phyloP scores from a whole-genome alignment of 1,140 invertebrate genomes.

The Formica exsecta region DNA sequence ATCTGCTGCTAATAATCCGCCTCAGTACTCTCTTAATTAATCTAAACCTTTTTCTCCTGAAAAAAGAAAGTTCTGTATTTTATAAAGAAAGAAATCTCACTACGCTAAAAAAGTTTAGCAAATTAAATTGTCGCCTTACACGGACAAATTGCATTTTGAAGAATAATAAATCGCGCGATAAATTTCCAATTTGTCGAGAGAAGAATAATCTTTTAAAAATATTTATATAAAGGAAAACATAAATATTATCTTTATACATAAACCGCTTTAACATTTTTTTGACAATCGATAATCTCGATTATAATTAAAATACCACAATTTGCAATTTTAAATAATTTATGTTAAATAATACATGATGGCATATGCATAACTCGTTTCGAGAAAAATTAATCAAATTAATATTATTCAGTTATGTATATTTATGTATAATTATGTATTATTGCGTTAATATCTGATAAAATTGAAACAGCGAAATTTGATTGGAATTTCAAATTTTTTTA shows the following conservation, averaged over 20 bases:
- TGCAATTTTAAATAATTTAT: neutral
- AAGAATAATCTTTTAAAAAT: neutral
- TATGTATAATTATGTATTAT: neutral
- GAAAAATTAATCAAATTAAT: constrained; percentile 1
- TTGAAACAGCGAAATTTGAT: neutral
- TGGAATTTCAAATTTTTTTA: neutral
- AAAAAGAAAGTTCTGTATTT: constrained; percentile 14
- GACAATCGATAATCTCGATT: neutral
- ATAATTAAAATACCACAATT: neutral
- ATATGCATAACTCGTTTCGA: neutral
- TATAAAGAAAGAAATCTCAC: neutral
- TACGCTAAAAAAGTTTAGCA: constrained; percentile 14
- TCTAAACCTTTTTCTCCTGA: constrained; percentile 28
- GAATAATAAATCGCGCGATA: neutral
- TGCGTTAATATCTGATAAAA: neutral
- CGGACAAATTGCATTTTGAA: neutral
- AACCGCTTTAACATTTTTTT: neutral
- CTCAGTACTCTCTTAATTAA: constrained; percentile 46
- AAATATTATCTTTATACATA: neutral
- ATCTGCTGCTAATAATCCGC: constrained; percentile 50
- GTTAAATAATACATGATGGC: neutral
- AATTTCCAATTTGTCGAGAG: neutral
- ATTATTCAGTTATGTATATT: no score
- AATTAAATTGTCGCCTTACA: constrained; percentile 30
- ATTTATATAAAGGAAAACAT: neutral